Percentiles rank a stretch among this genome's conserved stretches.
phyloP scores from a whole-genome alignment of 2,888 invertebrate species.

The Pseudococcus jackbeardsleyi region DNA sequence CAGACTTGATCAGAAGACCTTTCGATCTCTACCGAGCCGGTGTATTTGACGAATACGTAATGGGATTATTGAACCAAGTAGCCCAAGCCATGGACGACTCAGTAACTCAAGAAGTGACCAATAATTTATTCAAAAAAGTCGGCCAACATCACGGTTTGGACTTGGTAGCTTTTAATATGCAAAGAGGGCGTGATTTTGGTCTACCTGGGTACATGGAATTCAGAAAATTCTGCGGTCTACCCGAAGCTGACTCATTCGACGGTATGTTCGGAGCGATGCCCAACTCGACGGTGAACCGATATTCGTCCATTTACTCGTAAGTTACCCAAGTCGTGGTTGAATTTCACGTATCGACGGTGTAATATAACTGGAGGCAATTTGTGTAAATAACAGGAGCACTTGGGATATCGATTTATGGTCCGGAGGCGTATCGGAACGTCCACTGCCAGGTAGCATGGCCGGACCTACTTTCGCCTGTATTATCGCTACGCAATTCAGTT shows the following conservation, averaged over 20 bases:
- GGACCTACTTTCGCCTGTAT: slow-evolving; percentile 95
- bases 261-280: slow-evolving; percentile 90
- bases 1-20: slow-evolving; percentile 89
- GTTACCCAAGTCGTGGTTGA: slow-evolving; percentile 68
- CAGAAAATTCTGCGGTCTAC: slow-evolving; percentile 90
- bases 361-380: not conserved
- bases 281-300: slow-evolving; percentile 86
- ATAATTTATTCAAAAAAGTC: slow-evolving; percentile 85
- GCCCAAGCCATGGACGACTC: slow-evolving; percentile 96
- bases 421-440: slow-evolving; percentile 92
- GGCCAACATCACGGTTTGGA: slow-evolving; percentile 82
- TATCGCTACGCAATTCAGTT: slow-evolving; percentile 93
- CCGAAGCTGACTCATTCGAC: slow-evolving; percentile 82
- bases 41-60: slow-evolving; percentile 90
- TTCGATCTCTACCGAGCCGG: slow-evolving; percentile 92
- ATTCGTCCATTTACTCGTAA: slow-evolving; percentile 86
- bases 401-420: slow-evolving; percentile 95
- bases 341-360: not conserved
- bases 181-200: slow-evolving; percentile 91
- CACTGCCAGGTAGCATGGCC: slow-evolving; percentile 91
- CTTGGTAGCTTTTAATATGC: slow-evolving; percentile 93
- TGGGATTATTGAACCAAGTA: slow-evolving; percentile 94
- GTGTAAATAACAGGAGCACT: slow-evolving; percentile 77
- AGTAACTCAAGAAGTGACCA: slow-evolving; percentile 84
- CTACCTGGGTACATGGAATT: slow-evolving; percentile 94